Percentiles rank a stretch among this genome's conserved stretches.
These are phyloP conservation scores for Mesochorus sp. DNA, from an alignment of 2,888 invertebrate genomes.

Conservation along the genomic window DNA sequence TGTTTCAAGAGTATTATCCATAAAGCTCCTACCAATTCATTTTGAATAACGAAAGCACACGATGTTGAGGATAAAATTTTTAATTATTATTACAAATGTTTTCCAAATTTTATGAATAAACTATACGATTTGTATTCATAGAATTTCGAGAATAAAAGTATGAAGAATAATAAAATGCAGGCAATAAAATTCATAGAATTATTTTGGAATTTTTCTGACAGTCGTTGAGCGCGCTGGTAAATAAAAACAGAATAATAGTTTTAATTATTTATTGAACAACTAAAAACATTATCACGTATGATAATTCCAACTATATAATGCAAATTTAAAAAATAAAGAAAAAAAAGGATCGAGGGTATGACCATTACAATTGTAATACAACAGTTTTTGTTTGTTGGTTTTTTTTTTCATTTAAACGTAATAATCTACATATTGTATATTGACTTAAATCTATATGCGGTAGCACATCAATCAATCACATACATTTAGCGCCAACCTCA, in stretches of 20 bases:
- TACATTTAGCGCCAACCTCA: constrained; percentile 57
- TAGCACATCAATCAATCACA: constrained; percentile 56
- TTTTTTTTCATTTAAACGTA: constrained; percentile 48
- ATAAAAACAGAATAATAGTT: constrained; percentile 26
- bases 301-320: constrained; percentile 40
- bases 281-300: constrained; percentile 62
- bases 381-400: constrained; percentile 39
- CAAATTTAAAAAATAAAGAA: constrained; percentile 67
- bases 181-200: too few species aligned
- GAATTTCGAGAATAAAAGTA: too few species aligned
- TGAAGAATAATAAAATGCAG: too few species aligned
- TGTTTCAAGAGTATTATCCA: too few species aligned
- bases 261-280: constrained; percentile 68
- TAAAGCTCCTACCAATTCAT: too few species aligned
- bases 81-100: too few species aligned
- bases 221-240: too few species aligned
- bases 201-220: too few species aligned
- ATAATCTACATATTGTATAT: constrained; percentile 58
- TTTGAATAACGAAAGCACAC: too few species aligned
- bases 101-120: too few species aligned
- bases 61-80: too few species aligned
- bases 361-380: constrained; percentile 65
- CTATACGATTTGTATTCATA: too few species aligned
- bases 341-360: constrained; percentile 56
- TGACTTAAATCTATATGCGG: constrained; percentile 45